Evolutionary conservation across 1,140 invertebrate species (phyloP), one percentile per base, ranked within the genome.

Genomic region (Zaprionus kolodkinae): DNA sequence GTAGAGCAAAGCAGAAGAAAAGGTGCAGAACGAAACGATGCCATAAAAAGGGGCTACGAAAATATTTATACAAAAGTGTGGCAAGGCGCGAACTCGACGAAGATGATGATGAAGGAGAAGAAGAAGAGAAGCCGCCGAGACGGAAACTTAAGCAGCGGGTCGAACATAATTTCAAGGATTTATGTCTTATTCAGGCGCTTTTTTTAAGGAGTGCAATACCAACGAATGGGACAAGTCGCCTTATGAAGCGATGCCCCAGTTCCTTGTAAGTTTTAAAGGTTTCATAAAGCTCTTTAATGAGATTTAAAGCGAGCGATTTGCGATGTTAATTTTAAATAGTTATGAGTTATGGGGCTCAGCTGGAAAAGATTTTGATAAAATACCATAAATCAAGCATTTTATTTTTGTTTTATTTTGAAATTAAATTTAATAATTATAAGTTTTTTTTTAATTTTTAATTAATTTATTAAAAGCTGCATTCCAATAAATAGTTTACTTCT

Each of bases 161-260:
- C 55, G 71, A 38, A 80, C 72, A 78, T 78, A 71, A 80, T 80
- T 80, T 80, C 78, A 80, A 80, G 78, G 78, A 80, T 80, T 80
- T 80, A 80, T 80, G 78, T 80, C 78, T 80, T 80, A 80, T 80
- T 80, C 78, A 80, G 72, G 72, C 67, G 70, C 30, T 57, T 67
- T 57, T 67, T 71, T 59, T 67, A 72, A 76, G 71, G 38, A 55
- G 64, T 50, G 66, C 67, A 57, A 57, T 21, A 40, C 45, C 21
- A 64, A 66, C 57, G 72, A 70, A 64, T 64, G 43, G 72, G 72
- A 66, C 57, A 74, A 61, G 36, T 38, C 13, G 33, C 17, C 11
- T 33, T 40, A 30, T 40, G n/a, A 62, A 40, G 72, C 72, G 56
- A n/a, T 61, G 56, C 35, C 6, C 30, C 40, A 45, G n/a, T 50